phyloP scores from a whole-genome alignment of 92 coral and sea anemone species.

The Phenganax marumi region DNA sequence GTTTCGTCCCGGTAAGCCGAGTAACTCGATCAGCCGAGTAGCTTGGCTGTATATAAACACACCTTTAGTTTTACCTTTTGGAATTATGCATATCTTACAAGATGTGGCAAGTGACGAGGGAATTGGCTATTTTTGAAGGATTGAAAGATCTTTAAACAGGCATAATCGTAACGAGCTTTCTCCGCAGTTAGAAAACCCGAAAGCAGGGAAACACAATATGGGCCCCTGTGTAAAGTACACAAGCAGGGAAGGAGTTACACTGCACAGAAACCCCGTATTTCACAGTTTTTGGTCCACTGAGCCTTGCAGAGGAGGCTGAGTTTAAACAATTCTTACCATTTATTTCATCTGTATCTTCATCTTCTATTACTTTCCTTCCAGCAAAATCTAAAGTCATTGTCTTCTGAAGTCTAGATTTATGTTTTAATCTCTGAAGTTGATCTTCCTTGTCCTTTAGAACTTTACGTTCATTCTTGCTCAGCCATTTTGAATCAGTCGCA shows the following conservation, averaged over 20 bases:
- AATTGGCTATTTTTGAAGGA: too few species aligned
- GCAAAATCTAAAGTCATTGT: slow-evolving; percentile 95
- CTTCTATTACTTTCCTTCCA: slow-evolving; percentile 81
- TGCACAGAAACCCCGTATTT: not conserved
- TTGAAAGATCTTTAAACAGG: too few species aligned
- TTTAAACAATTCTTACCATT: slow-evolving; percentile 28
- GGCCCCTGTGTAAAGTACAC: not conserved
- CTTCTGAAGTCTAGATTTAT: slow-evolving; percentile 76
- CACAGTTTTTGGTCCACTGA: not conserved
- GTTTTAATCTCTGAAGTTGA: slow-evolving; percentile 67
- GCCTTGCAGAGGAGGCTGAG: not conserved
- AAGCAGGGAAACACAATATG: too few species aligned
- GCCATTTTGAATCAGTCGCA: slow-evolving; percentile 83
- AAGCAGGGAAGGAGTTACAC: not conserved
- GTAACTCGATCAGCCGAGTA: too few species aligned
- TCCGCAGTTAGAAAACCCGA: too few species aligned
- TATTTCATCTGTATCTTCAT: slow-evolving; percentile 52
- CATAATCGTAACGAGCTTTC: too few species aligned
- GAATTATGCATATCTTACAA: too few species aligned
- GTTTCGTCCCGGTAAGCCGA: too few species aligned
- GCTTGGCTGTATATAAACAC: too few species aligned
- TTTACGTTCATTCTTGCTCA: slow-evolving; percentile 71
- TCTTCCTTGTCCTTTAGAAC: slow-evolving; percentile 72
- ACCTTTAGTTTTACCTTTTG: too few species aligned
- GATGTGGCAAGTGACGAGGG: too few species aligned